Conservation (phyloP, 30 jellyfish, hydroid and myxozoan species). For the Aurelia aurita complex sp. Pacific region DNA sequence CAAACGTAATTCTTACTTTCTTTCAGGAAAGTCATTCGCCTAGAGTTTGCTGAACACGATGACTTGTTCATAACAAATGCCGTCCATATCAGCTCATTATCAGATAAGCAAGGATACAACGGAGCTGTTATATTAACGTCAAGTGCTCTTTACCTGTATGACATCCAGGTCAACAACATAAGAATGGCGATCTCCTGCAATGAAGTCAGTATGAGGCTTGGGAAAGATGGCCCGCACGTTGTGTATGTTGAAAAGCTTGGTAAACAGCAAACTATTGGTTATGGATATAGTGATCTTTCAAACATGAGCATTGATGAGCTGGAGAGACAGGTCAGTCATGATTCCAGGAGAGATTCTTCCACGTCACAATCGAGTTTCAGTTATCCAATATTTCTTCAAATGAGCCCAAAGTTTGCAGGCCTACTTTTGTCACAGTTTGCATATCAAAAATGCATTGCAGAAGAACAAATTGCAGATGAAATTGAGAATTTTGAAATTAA, state of each 20-base stretch:
- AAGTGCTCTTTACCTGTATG: slow-evolving; percentile 58
- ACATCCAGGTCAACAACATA: slow-evolving; percentile 29
- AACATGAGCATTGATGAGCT: neutral
- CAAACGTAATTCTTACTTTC: neutral
- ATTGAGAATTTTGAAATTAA: slow-evolving; percentile 4
- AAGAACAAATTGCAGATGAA: slow-evolving; percentile 27
- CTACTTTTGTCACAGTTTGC: slow-evolving; percentile 41
- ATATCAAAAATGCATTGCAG: slow-evolving; percentile 25
- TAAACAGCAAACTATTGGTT: neutral
- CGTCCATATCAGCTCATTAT: slow-evolving; percentile 37
- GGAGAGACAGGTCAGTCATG: slow-evolving; percentile 4
- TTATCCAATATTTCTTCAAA: slow-evolving; percentile 22
- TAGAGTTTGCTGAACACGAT: slow-evolving; percentile 48
- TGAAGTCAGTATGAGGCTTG: slow-evolving; percentile 51
- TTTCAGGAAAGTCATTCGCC: slow-evolving; percentile 56
- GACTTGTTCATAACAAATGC: slow-evolving; percentile 39
- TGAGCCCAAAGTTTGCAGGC: slow-evolving; percentile 37
- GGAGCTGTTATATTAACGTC: slow-evolving; percentile 57
- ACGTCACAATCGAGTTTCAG: slow-evolving; percentile 6
- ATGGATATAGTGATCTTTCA: slow-evolving; percentile 9
- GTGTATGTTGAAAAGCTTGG: slow-evolving; percentile 11
- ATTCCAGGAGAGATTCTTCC: neutral
- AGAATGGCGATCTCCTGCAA: slow-evolving; percentile 64
- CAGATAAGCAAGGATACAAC: slow-evolving; percentile 42
- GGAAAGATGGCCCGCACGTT: slow-evolving; percentile 12